Evolutionary conservation across 2,797 vertebrate genomes (phyloP).

Genomic region (Sitta carolinensis): DNA sequence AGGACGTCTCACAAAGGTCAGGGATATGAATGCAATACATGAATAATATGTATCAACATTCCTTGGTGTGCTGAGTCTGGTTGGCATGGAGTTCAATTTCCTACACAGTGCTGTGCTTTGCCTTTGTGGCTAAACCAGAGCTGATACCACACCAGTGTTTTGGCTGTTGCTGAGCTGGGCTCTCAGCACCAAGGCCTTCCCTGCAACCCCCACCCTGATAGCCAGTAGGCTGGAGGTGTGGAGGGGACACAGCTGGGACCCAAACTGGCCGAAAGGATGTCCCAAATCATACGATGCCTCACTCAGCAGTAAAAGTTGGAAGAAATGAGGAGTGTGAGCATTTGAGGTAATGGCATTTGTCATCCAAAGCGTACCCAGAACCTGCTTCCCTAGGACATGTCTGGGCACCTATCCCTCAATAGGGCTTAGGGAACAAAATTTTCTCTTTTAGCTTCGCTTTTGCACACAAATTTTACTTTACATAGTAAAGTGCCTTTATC

Average conservation of each 20-base stretch:
- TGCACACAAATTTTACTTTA: not conserved
- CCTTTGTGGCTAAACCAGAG: not conserved
- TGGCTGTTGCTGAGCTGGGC: not conserved
- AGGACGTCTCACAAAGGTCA: not conserved
- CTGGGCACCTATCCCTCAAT: not conserved
- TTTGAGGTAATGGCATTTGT: not conserved
- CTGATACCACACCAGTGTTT: not conserved
- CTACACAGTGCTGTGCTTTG: not conserved
- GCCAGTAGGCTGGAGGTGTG: rapidly evolving
- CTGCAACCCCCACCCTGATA: not conserved
- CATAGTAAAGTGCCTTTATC: not conserved
- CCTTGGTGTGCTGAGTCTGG: not conserved
- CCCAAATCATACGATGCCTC: rapidly evolving
- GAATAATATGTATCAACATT: not conserved
- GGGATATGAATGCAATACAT: not conserved
- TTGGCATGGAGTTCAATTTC: not conserved
- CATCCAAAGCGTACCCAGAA: not conserved
- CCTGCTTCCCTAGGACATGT: not conserved
- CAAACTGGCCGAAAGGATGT: not conserved
- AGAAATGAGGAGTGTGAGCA: not conserved
- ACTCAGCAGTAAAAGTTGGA: not conserved
- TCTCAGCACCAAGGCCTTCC: not conserved
- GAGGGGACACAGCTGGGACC: not conserved
- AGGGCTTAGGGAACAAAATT: not conserved
- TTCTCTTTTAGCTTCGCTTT: not conserved